A percentile compares a stretch with the other conserved stretches of the same genome.
phyloP scores from a whole-genome alignment of 2,888 invertebrate species.

The Spisula solida region DNA sequence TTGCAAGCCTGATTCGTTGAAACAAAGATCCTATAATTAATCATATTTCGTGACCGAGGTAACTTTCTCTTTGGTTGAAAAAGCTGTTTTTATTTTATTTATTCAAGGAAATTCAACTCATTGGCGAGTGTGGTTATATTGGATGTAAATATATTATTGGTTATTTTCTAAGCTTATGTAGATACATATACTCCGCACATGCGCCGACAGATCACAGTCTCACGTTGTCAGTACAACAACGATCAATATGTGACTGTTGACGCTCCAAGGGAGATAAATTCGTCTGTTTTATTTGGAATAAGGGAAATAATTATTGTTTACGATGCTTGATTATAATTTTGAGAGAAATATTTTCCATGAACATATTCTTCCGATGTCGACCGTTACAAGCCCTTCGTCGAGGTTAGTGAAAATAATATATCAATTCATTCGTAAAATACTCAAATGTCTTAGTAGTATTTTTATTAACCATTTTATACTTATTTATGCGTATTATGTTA shows the following conservation, averaged over 20 bases:
- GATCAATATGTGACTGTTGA: neutral
- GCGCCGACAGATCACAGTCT: neutral
- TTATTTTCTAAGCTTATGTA: neutral
- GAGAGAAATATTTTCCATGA: neutral
- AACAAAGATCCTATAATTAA: too few species aligned
- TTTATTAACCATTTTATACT: neutral
- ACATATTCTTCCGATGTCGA: slow-evolving; percentile 19
- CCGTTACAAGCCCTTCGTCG: neutral
- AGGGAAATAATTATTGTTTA: neutral
- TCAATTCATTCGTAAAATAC: neutral
- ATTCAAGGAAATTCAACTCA: neutral
- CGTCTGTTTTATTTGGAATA: neutral
- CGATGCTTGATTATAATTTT: neutral
- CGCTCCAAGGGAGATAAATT: neutral
- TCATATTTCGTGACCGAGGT: too few species aligned
- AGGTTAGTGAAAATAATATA: neutral
- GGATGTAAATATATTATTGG: slow-evolving; percentile 8
- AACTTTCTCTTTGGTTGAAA: too few species aligned
- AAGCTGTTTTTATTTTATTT: neutral
- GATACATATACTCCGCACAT: slow-evolving; percentile 15
- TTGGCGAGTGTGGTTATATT: neutral
- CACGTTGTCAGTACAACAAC: neutral
- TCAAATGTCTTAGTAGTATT: neutral
- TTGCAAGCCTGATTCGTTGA: too few species aligned
- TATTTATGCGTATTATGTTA: too few species aligned